A percentile compares a stretch with the other conserved stretches of the same genome.
phyloP scores from a whole-genome alignment of 2,888 invertebrate species.

The Tachina grossa region DNA sequence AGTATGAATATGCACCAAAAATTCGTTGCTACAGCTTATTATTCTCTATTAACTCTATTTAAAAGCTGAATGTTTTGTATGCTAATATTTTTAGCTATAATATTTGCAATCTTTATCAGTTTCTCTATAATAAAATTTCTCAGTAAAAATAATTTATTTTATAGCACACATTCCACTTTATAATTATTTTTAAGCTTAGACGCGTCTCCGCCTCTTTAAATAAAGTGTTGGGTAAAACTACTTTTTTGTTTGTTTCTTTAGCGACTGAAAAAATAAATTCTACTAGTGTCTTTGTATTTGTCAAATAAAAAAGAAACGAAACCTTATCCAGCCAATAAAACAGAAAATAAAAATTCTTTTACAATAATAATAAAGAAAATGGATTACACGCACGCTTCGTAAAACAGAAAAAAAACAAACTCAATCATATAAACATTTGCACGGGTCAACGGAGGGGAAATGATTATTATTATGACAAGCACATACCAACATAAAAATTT shows the following conservation, averaged over 20 bases:
- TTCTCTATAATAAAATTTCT: too few species aligned
- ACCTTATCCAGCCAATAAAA: neutral
- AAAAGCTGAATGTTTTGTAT: too few species aligned
- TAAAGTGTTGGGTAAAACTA: too few species aligned
- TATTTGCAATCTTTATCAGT: too few species aligned
- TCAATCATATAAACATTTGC: constrained; percentile 17
- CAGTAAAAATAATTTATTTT: too few species aligned
- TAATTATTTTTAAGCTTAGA: neutral
- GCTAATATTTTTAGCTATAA: too few species aligned
- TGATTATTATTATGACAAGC: constrained; percentile 70
- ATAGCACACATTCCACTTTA: neutral
- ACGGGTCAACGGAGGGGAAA: constrained; percentile 33
- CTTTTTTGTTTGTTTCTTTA: neutral
- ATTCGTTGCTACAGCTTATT: too few species aligned
- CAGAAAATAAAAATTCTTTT: constrained; percentile 57
- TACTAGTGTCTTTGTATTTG: neutral
- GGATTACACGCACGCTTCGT: constrained; percentile 34
- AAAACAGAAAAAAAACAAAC: constrained; percentile 29
- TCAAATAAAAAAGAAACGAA: neutral
- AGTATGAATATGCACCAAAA: too few species aligned
- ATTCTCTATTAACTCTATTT: too few species aligned
- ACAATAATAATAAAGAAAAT: constrained; percentile 17
- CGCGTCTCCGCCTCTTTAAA: neutral
- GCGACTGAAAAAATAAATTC: constrained; percentile 13
- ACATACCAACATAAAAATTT: constrained; percentile 61